A percentile compares a stretch with the other conserved stretches of the same genome.
These are phyloP conservation scores for Nannospalax galili DNA, from an alignment of 2,113 vertebrate genomes.

Conservation along the genomic window DNA sequence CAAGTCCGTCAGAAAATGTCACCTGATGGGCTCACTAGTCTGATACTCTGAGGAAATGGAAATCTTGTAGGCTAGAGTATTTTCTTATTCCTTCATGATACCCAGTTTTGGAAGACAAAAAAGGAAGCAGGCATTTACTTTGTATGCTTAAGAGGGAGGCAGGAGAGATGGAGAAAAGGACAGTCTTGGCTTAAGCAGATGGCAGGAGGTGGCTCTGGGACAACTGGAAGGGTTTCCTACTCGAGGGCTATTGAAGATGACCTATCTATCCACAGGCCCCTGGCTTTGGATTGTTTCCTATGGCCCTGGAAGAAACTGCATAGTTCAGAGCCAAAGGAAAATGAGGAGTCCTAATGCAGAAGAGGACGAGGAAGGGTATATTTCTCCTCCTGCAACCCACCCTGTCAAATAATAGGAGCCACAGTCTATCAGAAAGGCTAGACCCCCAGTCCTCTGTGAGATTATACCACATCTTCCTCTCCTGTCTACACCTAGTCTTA, in stretches of 20 bases:
- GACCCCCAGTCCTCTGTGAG: background rate
- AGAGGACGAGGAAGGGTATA: background rate
- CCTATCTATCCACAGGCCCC: constrained; percentile 70
- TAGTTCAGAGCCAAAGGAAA: constrained; percentile 64
- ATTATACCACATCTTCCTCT: background rate
- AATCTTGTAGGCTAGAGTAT: background rate
- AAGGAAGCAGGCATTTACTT: constrained; percentile 45
- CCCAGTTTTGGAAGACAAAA: constrained; percentile 63
- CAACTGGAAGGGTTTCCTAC: constrained; percentile 47
- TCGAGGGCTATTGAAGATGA: constrained; percentile 68
- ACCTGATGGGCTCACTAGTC: background rate
- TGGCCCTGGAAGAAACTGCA: constrained; percentile 54
- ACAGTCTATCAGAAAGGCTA: background rate
- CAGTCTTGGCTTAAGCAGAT: constrained; percentile 61
- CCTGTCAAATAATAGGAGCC: constrained; percentile 29
- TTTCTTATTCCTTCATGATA: constrained; percentile 15
- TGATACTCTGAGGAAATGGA: constrained; percentile 30
- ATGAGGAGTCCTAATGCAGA: background rate
- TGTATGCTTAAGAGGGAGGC: constrained; percentile 37
- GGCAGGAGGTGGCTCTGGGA: constrained; percentile 69
- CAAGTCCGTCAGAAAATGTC: constrained; percentile 1
- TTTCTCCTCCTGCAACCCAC: background rate
- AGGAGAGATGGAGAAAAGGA: constrained; percentile 52
- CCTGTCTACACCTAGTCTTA: background rate
- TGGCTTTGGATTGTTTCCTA: constrained; percentile 58